These are phyloP conservation scores for Sanderia malayensis DNA, from an alignment of 30 jellyfish, hydroid and myxozoan genomes.

Conservation along the genomic window DNA sequence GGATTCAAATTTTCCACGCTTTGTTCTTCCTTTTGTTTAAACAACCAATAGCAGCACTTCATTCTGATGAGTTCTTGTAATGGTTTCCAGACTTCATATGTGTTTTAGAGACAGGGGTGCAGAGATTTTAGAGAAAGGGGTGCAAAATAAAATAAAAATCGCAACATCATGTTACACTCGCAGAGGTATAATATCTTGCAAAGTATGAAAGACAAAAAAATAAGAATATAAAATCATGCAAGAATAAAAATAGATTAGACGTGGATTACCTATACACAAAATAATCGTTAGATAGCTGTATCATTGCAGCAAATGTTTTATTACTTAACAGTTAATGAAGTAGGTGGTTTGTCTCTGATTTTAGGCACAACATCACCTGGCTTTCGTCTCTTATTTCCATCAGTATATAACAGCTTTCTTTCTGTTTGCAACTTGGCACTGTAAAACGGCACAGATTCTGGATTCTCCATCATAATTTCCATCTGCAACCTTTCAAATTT, in stretches of 20 bases:
- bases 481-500: conserved; percentile 58
- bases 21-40: neutral
- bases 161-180: too few species aligned
- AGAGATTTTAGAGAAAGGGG: too few species aligned
- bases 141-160: too few species aligned
- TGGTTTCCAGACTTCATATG: neutral
- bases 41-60: neutral
- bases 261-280: too few species aligned
- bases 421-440: conserved; percentile 82
- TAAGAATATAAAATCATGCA: too few species aligned
- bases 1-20: conserved; percentile 55
- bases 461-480: conserved; percentile 67
- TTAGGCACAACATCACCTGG: conserved; percentile 72
- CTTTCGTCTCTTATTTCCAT: conserved; percentile 25
- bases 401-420: conserved; percentile 52
- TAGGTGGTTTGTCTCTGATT: conserved; percentile 72
- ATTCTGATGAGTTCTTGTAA: too few species aligned
- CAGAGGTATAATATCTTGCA: too few species aligned
- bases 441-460: conserved; percentile 88
- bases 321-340: conserved; percentile 37
- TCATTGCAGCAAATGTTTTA: too few species aligned
- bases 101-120: too few species aligned
- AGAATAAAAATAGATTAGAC: too few species aligned
- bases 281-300: too few species aligned
- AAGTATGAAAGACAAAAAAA: too few species aligned